Conservation (phyloP, 2,797 vertebrate species). For the Sebastes steindachneri region DNA sequence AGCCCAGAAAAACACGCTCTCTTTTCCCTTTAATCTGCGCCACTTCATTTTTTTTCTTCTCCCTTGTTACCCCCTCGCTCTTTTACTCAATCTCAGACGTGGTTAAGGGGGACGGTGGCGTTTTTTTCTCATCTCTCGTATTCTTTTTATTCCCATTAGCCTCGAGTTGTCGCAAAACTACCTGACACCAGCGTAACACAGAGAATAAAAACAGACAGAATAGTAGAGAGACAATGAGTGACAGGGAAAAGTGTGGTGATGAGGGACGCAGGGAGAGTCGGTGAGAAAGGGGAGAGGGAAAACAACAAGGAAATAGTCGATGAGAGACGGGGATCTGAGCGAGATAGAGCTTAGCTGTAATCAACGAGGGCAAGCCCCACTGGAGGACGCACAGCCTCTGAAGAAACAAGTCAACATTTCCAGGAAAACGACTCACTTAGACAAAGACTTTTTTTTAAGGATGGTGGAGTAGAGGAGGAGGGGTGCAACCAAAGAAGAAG, state of each 20-base stretch:
- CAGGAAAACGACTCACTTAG: slow-evolving; percentile 53
- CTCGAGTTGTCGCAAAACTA: slow-evolving; percentile 26
- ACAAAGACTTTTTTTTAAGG: slow-evolving; percentile 15
- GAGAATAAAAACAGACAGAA: background rate
- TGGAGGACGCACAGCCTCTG: slow-evolving; percentile 44
- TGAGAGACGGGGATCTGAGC: slow-evolving; percentile 38
- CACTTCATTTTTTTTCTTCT: slow-evolving; percentile 35
- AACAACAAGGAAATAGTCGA: slow-evolving; percentile 37
- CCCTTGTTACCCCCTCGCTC: slow-evolving; percentile 40
- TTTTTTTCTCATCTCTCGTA: slow-evolving; percentile 4
- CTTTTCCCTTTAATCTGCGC: slow-evolving; percentile 38
- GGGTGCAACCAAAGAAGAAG: background rate
- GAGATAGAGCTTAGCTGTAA: slow-evolving; percentile 59
- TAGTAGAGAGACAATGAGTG: slow-evolving; percentile 21
- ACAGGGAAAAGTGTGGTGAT: slow-evolving; percentile 21
- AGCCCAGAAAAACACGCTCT: slow-evolving; percentile 29
- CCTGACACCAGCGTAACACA: slow-evolving; percentile 14
- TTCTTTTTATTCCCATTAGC: slow-evolving; percentile 56
- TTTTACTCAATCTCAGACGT: slow-evolving; percentile 21
- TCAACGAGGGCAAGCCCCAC: slow-evolving; percentile 57
- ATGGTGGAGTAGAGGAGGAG: background rate
- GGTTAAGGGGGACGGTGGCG: background rate
- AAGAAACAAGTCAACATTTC: slow-evolving; percentile 54
- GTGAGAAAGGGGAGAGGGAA: slow-evolving; percentile 17
- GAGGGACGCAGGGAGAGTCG: slow-evolving; percentile 23